Evolutionary conservation across 2,888 invertebrate genomes (phyloP).

Genomic region (Pantelozetes paolii): DNA sequence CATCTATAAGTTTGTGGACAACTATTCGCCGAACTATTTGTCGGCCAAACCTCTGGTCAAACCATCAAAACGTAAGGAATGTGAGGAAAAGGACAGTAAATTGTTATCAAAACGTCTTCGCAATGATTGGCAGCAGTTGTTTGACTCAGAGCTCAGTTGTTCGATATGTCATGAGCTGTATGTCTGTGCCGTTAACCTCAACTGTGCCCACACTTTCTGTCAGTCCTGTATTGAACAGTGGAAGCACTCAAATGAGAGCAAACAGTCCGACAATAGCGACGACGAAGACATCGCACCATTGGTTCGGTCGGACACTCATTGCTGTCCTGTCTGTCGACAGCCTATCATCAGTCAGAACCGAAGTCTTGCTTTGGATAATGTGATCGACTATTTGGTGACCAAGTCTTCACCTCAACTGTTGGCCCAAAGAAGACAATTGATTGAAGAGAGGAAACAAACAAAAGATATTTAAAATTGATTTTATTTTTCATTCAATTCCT

Average conservation of each 20-base stretch:
- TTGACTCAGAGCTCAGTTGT: slow-evolving; percentile 36
- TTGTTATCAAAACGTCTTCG: not conserved
- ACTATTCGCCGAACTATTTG: not conserved
- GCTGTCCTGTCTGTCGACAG: slow-evolving; percentile 39
- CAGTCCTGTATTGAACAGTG: slow-evolving; percentile 36
- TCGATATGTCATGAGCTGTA: slow-evolving; percentile 35
- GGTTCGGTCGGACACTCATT: not conserved
- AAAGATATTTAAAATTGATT: not conserved
- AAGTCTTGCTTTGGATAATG: slow-evolving; percentile 22
- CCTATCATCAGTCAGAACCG: not conserved
- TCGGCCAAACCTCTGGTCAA: not conserved
- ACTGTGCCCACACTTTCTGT: slow-evolving; percentile 41
- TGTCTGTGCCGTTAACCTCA: slow-evolving; percentile 19
- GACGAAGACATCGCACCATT: not conserved
- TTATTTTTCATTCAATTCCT: too few relatives aligned
- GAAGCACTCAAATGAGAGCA: slow-evolving; percentile 1
- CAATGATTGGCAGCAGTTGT: not conserved
- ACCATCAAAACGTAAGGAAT: not conserved
- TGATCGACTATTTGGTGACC: not conserved
- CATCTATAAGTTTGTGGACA: slow-evolving; percentile 20
- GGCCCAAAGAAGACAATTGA: not conserved
- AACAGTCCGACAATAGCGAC: not conserved
- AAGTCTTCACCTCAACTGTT: not conserved
- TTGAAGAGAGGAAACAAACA: slow-evolving; percentile 8
- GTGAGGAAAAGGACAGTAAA: not conserved